Percentiles rank a stretch among this genome's conserved stretches.
Conservation (phyloP, 1,140 invertebrate species). For the Danaus plexippus region DNA sequence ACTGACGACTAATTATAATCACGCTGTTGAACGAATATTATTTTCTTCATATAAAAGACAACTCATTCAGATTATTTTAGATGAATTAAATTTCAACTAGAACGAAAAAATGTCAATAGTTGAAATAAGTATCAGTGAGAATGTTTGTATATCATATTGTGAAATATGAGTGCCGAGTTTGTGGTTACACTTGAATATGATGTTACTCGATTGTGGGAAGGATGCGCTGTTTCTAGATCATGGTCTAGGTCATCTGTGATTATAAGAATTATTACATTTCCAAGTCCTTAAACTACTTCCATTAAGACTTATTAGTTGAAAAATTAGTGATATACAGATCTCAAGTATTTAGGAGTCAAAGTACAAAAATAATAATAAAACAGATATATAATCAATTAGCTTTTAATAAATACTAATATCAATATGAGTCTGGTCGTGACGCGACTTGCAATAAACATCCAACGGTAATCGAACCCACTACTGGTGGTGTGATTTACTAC, state of each 20-base stretch:
- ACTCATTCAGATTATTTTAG: too few species aligned
- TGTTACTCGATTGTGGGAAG: constrained; percentile 15
- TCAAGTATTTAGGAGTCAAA: too few species aligned
- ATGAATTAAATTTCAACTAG: too few species aligned
- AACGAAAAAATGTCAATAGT: too few species aligned
- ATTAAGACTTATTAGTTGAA: too few species aligned
- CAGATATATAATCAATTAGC: constrained; percentile 15
- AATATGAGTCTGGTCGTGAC: constrained; percentile 37
- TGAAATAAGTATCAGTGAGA: background rate
- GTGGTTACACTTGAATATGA: constrained; percentile 20
- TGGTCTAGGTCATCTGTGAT: constrained; percentile 18
- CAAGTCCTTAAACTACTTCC: too few species aligned
- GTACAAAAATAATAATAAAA: background rate
- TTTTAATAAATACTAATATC: constrained; percentile 26
- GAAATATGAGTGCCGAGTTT: constrained; percentile 24
- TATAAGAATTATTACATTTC: background rate
- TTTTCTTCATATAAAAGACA: too few species aligned
- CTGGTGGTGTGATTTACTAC: constrained; percentile 17
- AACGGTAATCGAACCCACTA: constrained; percentile 35
- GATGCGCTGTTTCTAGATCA: constrained; percentile 19
- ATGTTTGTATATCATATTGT: constrained; percentile 16
- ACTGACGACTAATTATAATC: too few species aligned
- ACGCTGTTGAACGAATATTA: too few species aligned
- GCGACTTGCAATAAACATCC: constrained; percentile 30
- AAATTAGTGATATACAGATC: too few species aligned